Percentiles rank a stretch among this genome's conserved stretches.
phyloP scores from a whole-genome alignment of 2,888 invertebrate species.

The Barypeithes pellucidus region DNA sequence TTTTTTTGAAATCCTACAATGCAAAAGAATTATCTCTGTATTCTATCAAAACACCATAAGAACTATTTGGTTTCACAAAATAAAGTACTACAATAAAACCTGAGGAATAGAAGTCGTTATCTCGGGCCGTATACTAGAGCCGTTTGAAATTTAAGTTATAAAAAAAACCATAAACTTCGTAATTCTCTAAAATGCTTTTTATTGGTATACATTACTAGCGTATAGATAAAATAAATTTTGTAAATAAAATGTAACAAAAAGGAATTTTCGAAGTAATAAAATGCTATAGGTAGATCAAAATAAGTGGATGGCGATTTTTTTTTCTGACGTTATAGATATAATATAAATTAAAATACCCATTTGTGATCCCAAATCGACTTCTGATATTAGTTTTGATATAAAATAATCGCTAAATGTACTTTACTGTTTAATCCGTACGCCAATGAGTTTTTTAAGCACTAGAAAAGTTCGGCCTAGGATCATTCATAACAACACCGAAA shows the following conservation, averaged over 20 bases:
- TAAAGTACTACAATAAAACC: constrained; percentile 23
- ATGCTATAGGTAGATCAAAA: too few relatives aligned
- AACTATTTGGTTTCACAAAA: constrained; percentile 13
- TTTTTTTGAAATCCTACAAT: neutral
- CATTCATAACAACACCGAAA: too few relatives aligned
- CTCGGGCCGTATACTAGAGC: constrained; percentile 12
- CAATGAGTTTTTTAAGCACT: too few relatives aligned
- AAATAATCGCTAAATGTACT: too few relatives aligned
- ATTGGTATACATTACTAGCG: constrained; percentile 14
- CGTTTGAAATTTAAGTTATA: constrained; percentile 29
- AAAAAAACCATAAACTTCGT: constrained; percentile 32
- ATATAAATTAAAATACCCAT: too few relatives aligned
- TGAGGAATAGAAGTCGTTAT: constrained; percentile 17
- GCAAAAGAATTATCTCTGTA: neutral
- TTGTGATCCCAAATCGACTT: too few relatives aligned
- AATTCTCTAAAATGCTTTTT: constrained; percentile 32
- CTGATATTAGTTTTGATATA: too few relatives aligned
- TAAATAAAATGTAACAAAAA: constrained; percentile 21
- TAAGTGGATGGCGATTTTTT: too few relatives aligned
- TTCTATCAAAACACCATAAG: constrained; percentile 7
- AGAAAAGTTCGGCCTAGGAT: too few relatives aligned
- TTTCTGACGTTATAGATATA: too few relatives aligned
- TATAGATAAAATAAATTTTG: constrained; percentile 18
- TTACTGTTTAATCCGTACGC: too few relatives aligned
- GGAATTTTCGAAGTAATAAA: neutral